phyloP scores from a whole-genome alignment of 2,888 invertebrate species.

The Agrochola lota region DNA sequence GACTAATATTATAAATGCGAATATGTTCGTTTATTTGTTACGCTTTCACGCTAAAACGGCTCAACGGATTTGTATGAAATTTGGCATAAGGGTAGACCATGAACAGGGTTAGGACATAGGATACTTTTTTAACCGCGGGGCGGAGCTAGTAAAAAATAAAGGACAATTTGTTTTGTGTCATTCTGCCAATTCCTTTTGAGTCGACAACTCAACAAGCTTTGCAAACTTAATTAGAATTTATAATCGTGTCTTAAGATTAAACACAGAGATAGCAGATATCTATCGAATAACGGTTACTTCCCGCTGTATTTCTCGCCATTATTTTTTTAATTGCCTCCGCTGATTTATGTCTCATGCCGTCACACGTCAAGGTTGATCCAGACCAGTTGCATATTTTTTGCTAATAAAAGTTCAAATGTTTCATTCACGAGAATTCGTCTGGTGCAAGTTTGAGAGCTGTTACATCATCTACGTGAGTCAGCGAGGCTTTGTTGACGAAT shows the following conservation, averaged over 20 bases:
- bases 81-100: no score
- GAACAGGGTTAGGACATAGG: no score
- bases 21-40: no score
- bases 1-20: no score
- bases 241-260: slow-evolving; percentile 40
- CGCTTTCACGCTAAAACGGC: no score
- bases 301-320: slow-evolving; percentile 19
- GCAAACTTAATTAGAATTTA: slow-evolving; percentile 27
- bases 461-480: slow-evolving; percentile 84
- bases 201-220: slow-evolving; percentile 1
- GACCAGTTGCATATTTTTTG: slow-evolving; percentile 66
- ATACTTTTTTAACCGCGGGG: no score
- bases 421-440: slow-evolving; percentile 81
- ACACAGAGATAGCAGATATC: slow-evolving; percentile 20
- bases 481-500: slow-evolving; percentile 59
- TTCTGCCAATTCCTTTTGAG: slow-evolving; percentile 14
- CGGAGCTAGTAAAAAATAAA: not conserved
- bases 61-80: no score
- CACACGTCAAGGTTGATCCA: slow-evolving; percentile 57
- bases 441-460: slow-evolving; percentile 82
- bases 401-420: slow-evolving; percentile 73
- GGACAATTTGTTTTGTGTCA: slow-evolving; percentile 5
- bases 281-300: slow-evolving; percentile 47
- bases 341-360: slow-evolving; percentile 43
- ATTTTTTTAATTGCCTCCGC: slow-evolving; percentile 47